A percentile compares a stretch with the other conserved stretches of the same genome.
Conservation (phyloP, 2,888 invertebrate species). For the Meghimatium bilineatum region DNA sequence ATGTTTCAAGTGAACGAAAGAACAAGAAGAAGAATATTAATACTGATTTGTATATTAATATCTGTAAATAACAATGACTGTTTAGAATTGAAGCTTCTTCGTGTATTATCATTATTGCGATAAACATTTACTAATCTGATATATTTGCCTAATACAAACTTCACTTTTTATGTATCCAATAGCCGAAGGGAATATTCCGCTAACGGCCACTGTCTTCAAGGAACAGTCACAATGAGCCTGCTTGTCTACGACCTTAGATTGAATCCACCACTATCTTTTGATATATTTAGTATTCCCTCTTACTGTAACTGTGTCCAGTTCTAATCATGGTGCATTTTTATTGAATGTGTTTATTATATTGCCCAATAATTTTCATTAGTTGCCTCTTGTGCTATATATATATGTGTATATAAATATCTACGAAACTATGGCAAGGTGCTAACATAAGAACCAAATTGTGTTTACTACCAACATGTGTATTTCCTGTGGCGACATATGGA, state of each 20-base stretch:
- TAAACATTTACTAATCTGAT: neutral
- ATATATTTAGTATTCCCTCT: slow-evolving; percentile 17
- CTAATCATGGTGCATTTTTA: neutral
- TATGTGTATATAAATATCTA: too few relatives aligned
- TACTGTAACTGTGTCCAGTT: slow-evolving; percentile 26
- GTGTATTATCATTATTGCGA: neutral
- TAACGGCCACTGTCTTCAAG: slow-evolving; percentile 32
- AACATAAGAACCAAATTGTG: too few relatives aligned
- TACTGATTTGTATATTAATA: neutral
- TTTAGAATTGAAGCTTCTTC: neutral
- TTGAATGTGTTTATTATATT: too few relatives aligned
- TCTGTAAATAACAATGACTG: too few relatives aligned
- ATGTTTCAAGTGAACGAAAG: too few relatives aligned
- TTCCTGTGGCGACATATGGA: too few relatives aligned
- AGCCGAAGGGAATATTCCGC: neutral
- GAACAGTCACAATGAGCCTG: slow-evolving; percentile 11
- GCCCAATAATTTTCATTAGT: too few relatives aligned
- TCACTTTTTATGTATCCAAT: neutral
- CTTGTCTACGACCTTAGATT: slow-evolving; percentile 18
- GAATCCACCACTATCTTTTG: slow-evolving; percentile 32
- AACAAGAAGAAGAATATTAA: too few relatives aligned
- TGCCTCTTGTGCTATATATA: too few relatives aligned
- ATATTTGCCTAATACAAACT: neutral
- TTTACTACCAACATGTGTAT: too few relatives aligned
- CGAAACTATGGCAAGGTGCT: too few relatives aligned